Base-by-base conservation (phyloP, 92 coral and sea anemone genomes). In the Actinostola sp. region DNA sequence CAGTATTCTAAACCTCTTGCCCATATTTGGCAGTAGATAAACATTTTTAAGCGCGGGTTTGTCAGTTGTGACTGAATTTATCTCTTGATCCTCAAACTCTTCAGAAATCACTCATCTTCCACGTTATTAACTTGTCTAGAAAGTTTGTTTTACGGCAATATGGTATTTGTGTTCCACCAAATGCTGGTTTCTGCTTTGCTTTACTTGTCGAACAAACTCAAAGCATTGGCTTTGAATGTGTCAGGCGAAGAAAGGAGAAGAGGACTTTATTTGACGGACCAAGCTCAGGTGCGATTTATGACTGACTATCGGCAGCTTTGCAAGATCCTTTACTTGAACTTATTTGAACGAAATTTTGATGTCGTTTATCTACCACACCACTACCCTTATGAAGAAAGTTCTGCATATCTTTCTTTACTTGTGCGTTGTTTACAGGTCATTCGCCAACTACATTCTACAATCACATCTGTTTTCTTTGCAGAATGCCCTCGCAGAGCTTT, bases 91-190 rank as follows among this genome's bases (percentile, higher is more conserved):
- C 74, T 32, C 61, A 56, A 50, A 50, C 74, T 43, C 72, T 66
- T 75, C 72, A 75, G 46, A 63, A 75, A 73, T 44, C 63, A 63
- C 63, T 63, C 72, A 49, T 75, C 81, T 64, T 64, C 32, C 61
- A 51, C 81, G 45, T 75, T 73, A 31, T 35, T 75, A 32, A 35
- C n/a, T 63, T 49, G 80, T 74, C 71, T 30, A 45, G 30, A 74
- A 74, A 74, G 80, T 75, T 75, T 75, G 54, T 70, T 57, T 75
- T 64, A 54, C 28, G 65, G 52, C 63, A 39, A 54, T 44, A 87
- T 90, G 97, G 92, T 87, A 60, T 89, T 87, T 34, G 92, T 80
- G 78, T 73, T 77, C 63, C 83, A 79, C 34, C 88, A 87, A 67
- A 87, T 76, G 80, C 68, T 90, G 61, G 92, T 88, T 38, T 84